Evolutionary conservation across 1,140 invertebrate genomes (phyloP).

Genomic region (Drosophila nasuta): DNA sequence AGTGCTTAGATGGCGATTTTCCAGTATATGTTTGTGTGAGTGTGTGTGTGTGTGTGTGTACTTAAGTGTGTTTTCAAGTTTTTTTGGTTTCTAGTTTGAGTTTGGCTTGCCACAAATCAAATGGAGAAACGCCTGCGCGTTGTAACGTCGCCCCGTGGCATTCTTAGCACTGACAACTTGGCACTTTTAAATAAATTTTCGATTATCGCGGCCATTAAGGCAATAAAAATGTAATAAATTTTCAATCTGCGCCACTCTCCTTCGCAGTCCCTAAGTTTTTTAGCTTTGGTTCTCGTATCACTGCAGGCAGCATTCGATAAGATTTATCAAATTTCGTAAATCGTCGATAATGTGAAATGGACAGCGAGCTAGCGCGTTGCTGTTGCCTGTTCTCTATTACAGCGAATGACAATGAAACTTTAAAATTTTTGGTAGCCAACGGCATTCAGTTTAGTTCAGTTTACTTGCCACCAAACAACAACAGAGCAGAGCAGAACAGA

Average conservation of each 20-base stretch:
- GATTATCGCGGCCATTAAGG: slow-evolving; percentile 81
- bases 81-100: slow-evolving; percentile 18
- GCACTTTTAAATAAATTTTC: slow-evolving; percentile 82
- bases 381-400: neutral
- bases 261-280: slow-evolving; percentile 28
- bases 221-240: slow-evolving; percentile 84
- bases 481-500: slow-evolving; percentile 23
- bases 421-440: slow-evolving; percentile 29
- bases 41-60: neutral
- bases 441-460: slow-evolving; percentile 64
- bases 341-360: slow-evolving; percentile 77
- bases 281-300: slow-evolving; percentile 28
- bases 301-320: slow-evolving; percentile 54
- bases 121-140: slow-evolving; percentile 35
- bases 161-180: slow-evolving; percentile 44
- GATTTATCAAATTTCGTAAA: slow-evolving; percentile 78
- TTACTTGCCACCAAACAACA: slow-evolving; percentile 14
- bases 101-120: slow-evolving; percentile 68
- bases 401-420: slow-evolving; percentile 64
- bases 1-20: neutral
- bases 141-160: slow-evolving; percentile 27
- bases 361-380: neutral
- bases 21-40: neutral
- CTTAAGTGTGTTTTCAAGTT: neutral
- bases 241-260: slow-evolving; percentile 66